A percentile compares a stretch with the other conserved stretches of the same genome.
Evolutionary conservation across 2,888 invertebrate genomes (phyloP).

Genomic region (Euzetes globulus): DNA sequence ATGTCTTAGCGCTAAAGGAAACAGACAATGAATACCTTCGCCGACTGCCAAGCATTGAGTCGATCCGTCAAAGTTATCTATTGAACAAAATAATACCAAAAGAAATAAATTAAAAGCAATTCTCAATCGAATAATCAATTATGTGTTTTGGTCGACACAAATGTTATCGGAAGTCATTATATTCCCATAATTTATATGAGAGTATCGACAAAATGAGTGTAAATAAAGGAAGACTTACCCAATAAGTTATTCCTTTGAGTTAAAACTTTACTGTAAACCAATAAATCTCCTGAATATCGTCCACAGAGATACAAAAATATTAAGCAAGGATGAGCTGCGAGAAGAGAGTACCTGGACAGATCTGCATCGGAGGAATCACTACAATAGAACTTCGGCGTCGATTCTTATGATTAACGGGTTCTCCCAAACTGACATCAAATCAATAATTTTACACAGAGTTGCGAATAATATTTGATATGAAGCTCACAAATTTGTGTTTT

Average conservation of each 20-base stretch:
- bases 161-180: constrained; percentile 7
- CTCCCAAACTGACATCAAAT: constrained; percentile 18
- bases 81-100: constrained; percentile 23
- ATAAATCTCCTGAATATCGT: constrained; percentile 44
- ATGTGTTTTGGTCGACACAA: neutral
- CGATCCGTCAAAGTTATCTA: constrained; percentile 46
- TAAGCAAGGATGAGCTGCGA: neutral
- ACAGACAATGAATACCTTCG: constrained; percentile 40
- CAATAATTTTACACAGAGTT: neutral
- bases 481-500: constrained; percentile 9
- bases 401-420: constrained; percentile 43
- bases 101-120: neutral
- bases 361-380: constrained; percentile 51
- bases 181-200: neutral
- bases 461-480: constrained; percentile 40
- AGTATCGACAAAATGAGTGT: neutral
- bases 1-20: no score
- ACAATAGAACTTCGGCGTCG: constrained; percentile 49
- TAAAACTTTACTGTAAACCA: constrained; percentile 50
- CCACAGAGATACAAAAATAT: neutral
- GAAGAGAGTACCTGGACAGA: constrained; percentile 47
- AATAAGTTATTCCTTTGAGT: constrained; percentile 48
- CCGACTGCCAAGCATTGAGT: constrained; percentile 45
- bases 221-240: constrained; percentile 43
- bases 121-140: constrained; percentile 4